phyloP scores from a whole-genome alignment of 53 echinoderm and acorn worm genomes.

The Stichopus horrens region DNA sequence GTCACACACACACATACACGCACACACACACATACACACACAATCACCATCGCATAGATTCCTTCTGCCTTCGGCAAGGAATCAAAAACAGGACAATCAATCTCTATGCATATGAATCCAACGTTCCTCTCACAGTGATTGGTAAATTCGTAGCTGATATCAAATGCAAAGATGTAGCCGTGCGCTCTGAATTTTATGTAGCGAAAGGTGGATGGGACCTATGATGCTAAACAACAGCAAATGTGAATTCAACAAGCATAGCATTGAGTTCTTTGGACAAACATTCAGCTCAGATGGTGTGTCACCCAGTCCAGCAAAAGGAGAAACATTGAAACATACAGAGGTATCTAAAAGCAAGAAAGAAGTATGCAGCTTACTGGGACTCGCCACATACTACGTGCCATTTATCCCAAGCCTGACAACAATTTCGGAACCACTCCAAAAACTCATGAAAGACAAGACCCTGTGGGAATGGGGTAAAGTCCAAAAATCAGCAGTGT shows the following conservation, averaged over 20 bases:
- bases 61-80: too few relatives aligned
- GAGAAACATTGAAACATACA: slow-evolving; percentile 45
- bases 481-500: not conserved
- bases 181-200: slow-evolving; percentile 3
- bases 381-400: slow-evolving; percentile 57
- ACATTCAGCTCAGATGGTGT: slow-evolving; percentile 53
- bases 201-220: slow-evolving; percentile 19
- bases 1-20: too few relatives aligned
- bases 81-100: too few relatives aligned
- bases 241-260: slow-evolving; percentile 46
- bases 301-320: slow-evolving; percentile 54
- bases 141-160: slow-evolving; percentile 10
- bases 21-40: too few relatives aligned
- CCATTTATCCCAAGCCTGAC: slow-evolving; percentile 57
- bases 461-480: slow-evolving; percentile 34
- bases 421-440: slow-evolving; percentile 53
- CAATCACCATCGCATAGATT: too few relatives aligned
- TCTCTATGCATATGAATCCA: slow-evolving; percentile 38
- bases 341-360: slow-evolving; percentile 47
- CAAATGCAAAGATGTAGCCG: not conserved
- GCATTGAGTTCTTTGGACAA: slow-evolving; percentile 58
- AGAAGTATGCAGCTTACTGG: slow-evolving; percentile 58
- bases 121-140: slow-evolving; percentile 7
- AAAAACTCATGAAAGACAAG: not conserved
- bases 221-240: not conserved